These are phyloP conservation scores for Hyles euphorbiae DNA, from an alignment of 1,140 invertebrate species.

Conservation along the genomic window DNA sequence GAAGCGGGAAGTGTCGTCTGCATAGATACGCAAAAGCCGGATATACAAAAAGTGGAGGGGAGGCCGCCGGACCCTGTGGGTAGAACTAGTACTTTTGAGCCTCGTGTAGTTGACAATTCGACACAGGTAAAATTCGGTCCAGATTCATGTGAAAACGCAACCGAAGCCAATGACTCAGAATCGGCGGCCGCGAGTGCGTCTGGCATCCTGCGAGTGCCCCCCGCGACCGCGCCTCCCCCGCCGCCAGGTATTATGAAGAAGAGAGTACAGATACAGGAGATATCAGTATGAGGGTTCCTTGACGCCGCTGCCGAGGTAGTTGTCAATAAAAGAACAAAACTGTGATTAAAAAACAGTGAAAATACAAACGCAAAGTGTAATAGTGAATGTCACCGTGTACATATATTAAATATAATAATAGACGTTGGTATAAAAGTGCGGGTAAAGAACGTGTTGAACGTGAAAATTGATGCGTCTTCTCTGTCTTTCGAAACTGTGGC, in stretches of 20 bases:
- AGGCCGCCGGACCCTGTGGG: slow-evolving; percentile 48
- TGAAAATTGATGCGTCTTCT: not conserved
- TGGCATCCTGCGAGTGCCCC: slow-evolving; percentile 73
- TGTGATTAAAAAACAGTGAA: slow-evolving; percentile 51
- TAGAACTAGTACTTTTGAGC: slow-evolving; percentile 68
- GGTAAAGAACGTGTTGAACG: no score
- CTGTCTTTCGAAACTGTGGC: slow-evolving; percentile 16
- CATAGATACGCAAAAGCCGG: slow-evolving; percentile 73
- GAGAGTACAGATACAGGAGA: slow-evolving; percentile 91
- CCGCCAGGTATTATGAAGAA: slow-evolving; percentile 87
- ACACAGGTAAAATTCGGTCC: slow-evolving; percentile 72
- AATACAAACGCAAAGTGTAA: slow-evolving; percentile 24
- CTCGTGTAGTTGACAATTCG: slow-evolving; percentile 65
- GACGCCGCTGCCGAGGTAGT: slow-evolving; percentile 59
- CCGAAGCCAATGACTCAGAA: slow-evolving; percentile 72
- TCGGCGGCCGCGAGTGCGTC: slow-evolving; percentile 58
- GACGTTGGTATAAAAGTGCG: not conserved
- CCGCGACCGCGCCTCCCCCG: slow-evolving; percentile 80
- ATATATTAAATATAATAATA: slow-evolving; percentile 30
- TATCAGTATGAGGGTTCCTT: slow-evolving; percentile 83
- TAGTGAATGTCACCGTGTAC: slow-evolving; percentile 35
- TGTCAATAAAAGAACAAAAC: slow-evolving; percentile 64
- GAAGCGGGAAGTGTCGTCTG: slow-evolving; percentile 72
- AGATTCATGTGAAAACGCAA: slow-evolving; percentile 44
- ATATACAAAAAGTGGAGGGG: slow-evolving; percentile 74